Base-by-base conservation (phyloP, 2,888 invertebrate genomes). In the Thymelicus sylvestris region DNA sequence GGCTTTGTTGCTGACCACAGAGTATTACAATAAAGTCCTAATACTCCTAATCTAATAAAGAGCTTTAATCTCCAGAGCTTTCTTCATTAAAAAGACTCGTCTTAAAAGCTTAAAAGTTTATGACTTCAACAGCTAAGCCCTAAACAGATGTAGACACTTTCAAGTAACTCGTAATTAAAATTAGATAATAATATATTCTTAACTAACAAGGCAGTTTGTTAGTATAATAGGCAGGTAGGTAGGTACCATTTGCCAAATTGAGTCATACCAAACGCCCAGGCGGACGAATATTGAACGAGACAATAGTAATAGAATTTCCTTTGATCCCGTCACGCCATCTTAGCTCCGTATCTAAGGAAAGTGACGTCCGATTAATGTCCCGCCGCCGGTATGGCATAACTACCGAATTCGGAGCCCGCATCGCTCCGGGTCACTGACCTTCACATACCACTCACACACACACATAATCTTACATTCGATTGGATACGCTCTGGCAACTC, bases 321-420 rank as follows among this genome's bases (percentile, higher is more conserved):
- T 15, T 64, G 70, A 70, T 65, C 70, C 24, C 52, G 69, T 60
- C 65, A 60, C 60, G 67, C 62, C 47, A 57, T 73, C 19, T 50
- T 19, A 38, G 12, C 66, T 13, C 74, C 80, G 79, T 75, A 78
- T 80, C 79, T 79, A 81, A 83, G 81, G 80, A 80, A 82, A 79
- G 80, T 78, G 83, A 82, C 86, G 83, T 85, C 84, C 88, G 89
- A 92, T 90, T 90, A 90, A 89, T 89, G 89, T 88, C 88, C 81
- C 50, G 79, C 81, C 50, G 79, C 52, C 76, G 75, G 77, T 65
- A 52, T 80, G 82, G 80, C 80, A 70, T 81, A 80, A 80, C 85
- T 86, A 83, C 90, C 85, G 84, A 91, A 91, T 90, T 90, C 79
- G 88, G 87, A 83, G 86, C 89, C 88, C 88, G 88, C 89, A 89